Base-by-base conservation (phyloP, 1,140 invertebrate species). In the Glossosoma conforme region DNA sequence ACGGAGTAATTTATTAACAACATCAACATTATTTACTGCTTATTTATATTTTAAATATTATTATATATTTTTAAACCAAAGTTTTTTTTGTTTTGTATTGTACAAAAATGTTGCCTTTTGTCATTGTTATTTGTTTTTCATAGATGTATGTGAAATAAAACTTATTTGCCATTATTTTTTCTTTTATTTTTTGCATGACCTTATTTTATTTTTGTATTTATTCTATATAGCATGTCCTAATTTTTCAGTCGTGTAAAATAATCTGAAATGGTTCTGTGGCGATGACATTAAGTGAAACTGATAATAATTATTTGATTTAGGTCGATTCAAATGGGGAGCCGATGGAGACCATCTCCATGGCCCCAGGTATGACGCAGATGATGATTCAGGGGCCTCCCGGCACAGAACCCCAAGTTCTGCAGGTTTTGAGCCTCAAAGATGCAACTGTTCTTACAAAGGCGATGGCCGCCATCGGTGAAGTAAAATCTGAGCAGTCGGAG, bases 341-440 rank as follows among this genome's bases (percentile, higher is more conserved):
- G 58, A 77, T 78, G 71, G 86, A 82, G 71, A 84, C 78, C 54
- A 79, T 77, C 57, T 86, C 76, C 48, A 81, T 81, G 68, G 81
- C 80, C 58, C 84, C 77, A 46, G 84, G 75, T 50, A 85, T 86
- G 65, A 85, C 87, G 61, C 85, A 86, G 55, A 86, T 89, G 75
- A 85, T 87, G 70, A 84, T 89, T 66, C 78, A 87, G 75, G 75
- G 83, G 58, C 74, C 82, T 3, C 76, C 78, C 5, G 82, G 80
- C 25, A 75, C 77, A 24, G 84, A 86, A 59, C 81, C 84, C 32
- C 86, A 89, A 68, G 85, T 88, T 50, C 73, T 89, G 52, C 87
- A 90, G 68, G 86, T 90, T 51, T 79, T 90, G 58, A 88, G 86
- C 41, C 72, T 89, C 25, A 90, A 90, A 68, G 86, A 90, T 66